Evolutionary conservation across 2,113 vertebrate genomes (phyloP), one percentile per base, ranked within the genome.

Genomic region (Pleuronectes platessa): DNA sequence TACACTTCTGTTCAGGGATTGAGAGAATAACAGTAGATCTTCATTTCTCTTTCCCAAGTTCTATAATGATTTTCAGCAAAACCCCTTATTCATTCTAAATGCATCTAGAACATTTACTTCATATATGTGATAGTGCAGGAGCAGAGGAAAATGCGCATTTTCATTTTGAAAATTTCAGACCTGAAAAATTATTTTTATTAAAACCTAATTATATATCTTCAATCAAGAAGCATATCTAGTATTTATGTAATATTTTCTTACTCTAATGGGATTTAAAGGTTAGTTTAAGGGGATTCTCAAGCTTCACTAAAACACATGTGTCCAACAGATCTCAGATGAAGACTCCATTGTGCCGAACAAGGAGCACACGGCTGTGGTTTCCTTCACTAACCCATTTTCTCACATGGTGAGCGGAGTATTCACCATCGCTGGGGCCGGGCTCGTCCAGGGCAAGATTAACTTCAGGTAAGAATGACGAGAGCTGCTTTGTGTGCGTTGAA

Each of bases 321-420:
- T 59, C 51, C 53, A 55, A 55, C 77, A 95, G 94, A 26, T 94
- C 62, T 23, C 66, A 49, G 47, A 92, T 15, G 23, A 85, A 72
- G 20, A 81, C 4, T n/a, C 81, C 0, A 31, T 93, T 2, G 20
- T 63, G 5, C 13, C 1, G 0, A 31, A 81, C 13, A 85, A 59
- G 24, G 14, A 86, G 45, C 87, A 91, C 8, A 53, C 9, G 2
- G 93, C 92, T 23, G 61, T 35, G 0, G 82, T 95, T 62, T 68
- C 72, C 61, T 94, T 95, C 81, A 88, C 63, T 31, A 95, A 94
- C 85, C 69, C 88, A 0, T 94, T 86, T 24, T 84, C 81, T 5
- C 40, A 89, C 10, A 72, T 87, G 5, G 85, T 94, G 65, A 91
- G 70, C 3, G 94, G 94, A 12, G 24, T 85, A 1, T 79, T 95